Base-by-base conservation (phyloP, 2,888 invertebrate species). In the Agapetus fuscipes region DNA sequence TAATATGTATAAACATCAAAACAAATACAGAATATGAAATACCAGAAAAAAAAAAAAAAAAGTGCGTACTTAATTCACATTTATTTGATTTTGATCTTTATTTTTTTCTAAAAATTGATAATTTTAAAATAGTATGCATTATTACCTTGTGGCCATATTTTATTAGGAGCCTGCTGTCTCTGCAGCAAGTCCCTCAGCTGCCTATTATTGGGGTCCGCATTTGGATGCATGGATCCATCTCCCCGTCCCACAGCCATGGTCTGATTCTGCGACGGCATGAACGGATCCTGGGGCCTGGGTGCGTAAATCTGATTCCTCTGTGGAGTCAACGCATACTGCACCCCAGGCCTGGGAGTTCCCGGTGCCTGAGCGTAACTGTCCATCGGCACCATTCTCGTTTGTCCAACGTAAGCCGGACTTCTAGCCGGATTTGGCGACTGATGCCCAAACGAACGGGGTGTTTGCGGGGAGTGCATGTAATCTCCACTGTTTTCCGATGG, bases 111-210 rank as follows among this genome's bases (percentile, higher is more conserved):
- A 24, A 7, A 7, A 24, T 7, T 9, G 6, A 24, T 24, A 24
- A 24, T 24, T 24, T 24, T 5, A n/a, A n/a, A n/a, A n/a, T n/a
- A n/a, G n/a, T n/a, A n/a, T n/a, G n/a, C 7, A 30, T 9, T 12
- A 26, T 39, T 39, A 50, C 50, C 45, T 35, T 46, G 67, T 4
- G 72, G 66, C 76, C 76, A 76, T 54, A 74, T 66, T 50, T 76
- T 68, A 14, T 50, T 50, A 7, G 48, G 45, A 27, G 68, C 76
- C 43, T 84, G 82, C 52, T 84, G 85, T 34, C 84, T 67, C 56
- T 88, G 87, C 38, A 90, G 66, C 46, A 90, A 61, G 56, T 89
- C 88, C 17, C 89, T 65, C 30, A 90, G 66, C 54, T 91, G 90
- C 3, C 83, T 70, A 54, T 83, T 83, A n/a, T n/a, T n/a, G 54